These are phyloP conservation scores for Beaufortia kweichowensis DNA, from an alignment of 2,113 vertebrate genomes.

Conservation along the genomic window DNA sequence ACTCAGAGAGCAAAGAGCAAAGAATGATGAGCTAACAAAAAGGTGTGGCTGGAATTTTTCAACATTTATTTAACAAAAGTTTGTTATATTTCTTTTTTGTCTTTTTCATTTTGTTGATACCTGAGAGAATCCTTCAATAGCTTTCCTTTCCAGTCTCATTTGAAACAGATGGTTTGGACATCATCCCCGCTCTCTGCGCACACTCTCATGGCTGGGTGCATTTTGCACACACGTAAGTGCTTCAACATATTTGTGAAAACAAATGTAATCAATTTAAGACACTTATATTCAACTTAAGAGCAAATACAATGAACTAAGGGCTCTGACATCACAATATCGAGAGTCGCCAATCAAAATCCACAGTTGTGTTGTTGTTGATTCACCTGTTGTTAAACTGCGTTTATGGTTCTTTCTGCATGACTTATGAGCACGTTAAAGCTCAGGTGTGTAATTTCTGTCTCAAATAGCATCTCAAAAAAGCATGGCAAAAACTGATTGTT, in stretches of 20 bases:
- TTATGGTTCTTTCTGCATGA: neutral
- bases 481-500: neutral
- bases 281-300: neutral
- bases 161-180: slow-evolving; percentile 57
- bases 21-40: slow-evolving; percentile 71
- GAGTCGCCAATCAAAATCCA: neutral
- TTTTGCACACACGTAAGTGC: slow-evolving; percentile 19
- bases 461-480: neutral
- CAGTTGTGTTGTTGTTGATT: neutral
- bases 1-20: slow-evolving; percentile 62
- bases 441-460: neutral
- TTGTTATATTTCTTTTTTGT: slow-evolving; percentile 45
- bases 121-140: slow-evolving; percentile 82
- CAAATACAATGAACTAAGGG: neutral
- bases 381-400: neutral
- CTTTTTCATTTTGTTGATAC: slow-evolving; percentile 67
- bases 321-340: neutral
- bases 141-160: slow-evolving; percentile 71
- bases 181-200: slow-evolving; percentile 54
- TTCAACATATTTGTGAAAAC: neutral
- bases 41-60: slow-evolving; percentile 72
- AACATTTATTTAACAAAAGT: slow-evolving; percentile 73
- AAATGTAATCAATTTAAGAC: slow-evolving; percentile 12
- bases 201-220: slow-evolving; percentile 58
- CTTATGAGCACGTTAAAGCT: neutral